These are phyloP conservation scores for Sapayoa aenigma DNA, from an alignment of 2,113 vertebrate species.

Conservation along the genomic window DNA sequence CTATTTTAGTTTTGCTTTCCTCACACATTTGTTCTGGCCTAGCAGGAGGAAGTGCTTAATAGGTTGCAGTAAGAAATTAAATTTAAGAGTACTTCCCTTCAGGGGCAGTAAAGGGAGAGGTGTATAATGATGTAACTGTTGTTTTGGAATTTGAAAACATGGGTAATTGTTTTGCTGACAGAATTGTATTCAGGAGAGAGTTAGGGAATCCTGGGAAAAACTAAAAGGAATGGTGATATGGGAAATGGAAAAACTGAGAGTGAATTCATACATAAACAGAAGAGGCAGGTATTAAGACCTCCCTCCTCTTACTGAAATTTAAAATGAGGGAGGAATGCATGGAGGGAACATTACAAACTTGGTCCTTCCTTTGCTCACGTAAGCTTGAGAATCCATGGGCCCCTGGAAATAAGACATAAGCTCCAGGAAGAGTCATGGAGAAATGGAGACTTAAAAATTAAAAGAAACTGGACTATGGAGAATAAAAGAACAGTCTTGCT, in stretches of 20 bases:
- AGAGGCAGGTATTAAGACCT: background rate
- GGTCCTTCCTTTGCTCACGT: background rate
- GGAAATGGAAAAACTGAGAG: conserved; percentile 14
- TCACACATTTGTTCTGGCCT: background rate
- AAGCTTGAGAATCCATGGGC: background rate
- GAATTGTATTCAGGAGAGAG: background rate
- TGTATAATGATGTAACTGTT: background rate
- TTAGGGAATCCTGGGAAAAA: background rate
- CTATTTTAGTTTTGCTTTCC: background rate
- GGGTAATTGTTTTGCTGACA: conserved; percentile 7
- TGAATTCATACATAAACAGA: background rate
- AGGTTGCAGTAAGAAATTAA: background rate
- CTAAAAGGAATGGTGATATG: background rate
- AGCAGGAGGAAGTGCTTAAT: background rate
- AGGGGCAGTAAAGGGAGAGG: background rate
- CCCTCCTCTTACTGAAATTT: background rate
- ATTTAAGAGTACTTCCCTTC: background rate
- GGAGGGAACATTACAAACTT: background rate
- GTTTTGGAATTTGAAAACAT: background rate
- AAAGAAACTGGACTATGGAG: background rate
- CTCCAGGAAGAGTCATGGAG: background rate
- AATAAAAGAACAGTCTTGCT: background rate
- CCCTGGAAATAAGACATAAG: background rate
- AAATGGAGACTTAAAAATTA: background rate
- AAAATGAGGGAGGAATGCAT: background rate